These are phyloP conservation scores for Seriola dumerili DNA, from an alignment of 2,113 vertebrate genomes.

Conservation along the genomic window DNA sequence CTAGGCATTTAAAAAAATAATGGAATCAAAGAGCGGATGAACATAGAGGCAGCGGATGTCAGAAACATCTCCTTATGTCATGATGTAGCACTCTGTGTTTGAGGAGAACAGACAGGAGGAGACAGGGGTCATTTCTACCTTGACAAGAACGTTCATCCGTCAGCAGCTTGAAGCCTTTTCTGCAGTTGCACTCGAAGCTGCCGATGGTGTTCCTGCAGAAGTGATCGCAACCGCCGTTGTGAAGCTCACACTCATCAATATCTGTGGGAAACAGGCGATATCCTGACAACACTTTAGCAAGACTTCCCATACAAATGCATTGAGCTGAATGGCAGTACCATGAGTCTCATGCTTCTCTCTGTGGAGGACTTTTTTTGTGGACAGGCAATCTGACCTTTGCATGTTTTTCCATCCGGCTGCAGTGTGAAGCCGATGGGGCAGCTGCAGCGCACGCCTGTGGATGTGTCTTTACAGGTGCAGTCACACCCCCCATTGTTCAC, in stretches of 20 bases:
- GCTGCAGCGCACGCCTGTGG: conserved; percentile 97
- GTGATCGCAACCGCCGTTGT: conserved; percentile 95
- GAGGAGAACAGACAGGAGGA: neutral
- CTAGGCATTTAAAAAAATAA: neutral
- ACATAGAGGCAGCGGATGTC: no score
- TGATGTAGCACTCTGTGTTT: neutral
- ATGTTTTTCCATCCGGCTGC: conserved; percentile 95
- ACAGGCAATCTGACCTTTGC: conserved; percentile 89
- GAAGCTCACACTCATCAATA: conserved; percentile 94
- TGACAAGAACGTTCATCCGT: conserved; percentile 97
- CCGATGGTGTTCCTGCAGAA: conserved; percentile 98
- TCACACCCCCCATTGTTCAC: conserved; percentile 98
- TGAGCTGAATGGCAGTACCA: neutral
- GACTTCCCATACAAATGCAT: neutral
- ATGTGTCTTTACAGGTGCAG: conserved; percentile 97
- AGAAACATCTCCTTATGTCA: neutral
- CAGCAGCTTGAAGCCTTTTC: conserved; percentile 96
- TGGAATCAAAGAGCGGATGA: neutral
- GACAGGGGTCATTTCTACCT: conserved; percentile 85
- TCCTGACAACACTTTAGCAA: neutral
- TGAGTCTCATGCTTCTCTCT: neutral
- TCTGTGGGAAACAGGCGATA: conserved; percentile 82
- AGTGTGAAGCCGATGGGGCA: conserved; percentile 95
- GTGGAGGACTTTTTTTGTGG: neutral
- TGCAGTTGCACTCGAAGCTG: conserved; percentile 98